Base-by-base conservation (phyloP, 2,797 vertebrate species). In the Tinamus major region DNA sequence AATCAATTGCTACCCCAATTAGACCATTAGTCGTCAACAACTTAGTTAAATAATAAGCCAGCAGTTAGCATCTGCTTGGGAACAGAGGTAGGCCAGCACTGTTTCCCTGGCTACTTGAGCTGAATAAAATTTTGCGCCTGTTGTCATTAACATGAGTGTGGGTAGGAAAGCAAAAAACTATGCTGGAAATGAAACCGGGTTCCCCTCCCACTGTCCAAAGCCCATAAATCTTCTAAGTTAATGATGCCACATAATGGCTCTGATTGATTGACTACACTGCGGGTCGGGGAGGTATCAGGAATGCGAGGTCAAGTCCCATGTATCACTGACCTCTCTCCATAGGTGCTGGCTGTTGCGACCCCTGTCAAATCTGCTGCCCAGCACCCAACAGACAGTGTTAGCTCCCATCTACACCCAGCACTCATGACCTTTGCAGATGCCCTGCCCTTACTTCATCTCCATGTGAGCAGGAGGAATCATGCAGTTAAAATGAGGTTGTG, bases 201-300 rank as follows among this genome's bases (percentile, higher is more conserved):
- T 94, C 86, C 96, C 92, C 94, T 94, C 95, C 94, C 86, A 85
- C 79, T 87, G 81, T 59, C 90, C 6, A 3, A 84, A 93, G 79
- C 51, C 81, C 91, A 94, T 94, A 95, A 96, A 95, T 95, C 93
- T 92, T 94, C 39, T 13, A 12, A 67, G 79, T 79, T 92, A 93
- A 93, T 89, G 61, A 85, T 91, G 93, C 67, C 74, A 77, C 70
- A 94, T 91, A 95, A 95, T 46, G 37, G 81, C 42, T 51, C 92
- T 93, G 92, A 83, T 5, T 87, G 77, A 79, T 4, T 87, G 77
- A 79, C 87, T 94, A 86, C 74, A 81, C 39, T 1, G 15, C 62
- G 68, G 79, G 82, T 61, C 8, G 0, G 85, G 46, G 95, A 88
- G 89, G 79, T 64, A 18, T 27, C 1, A 95, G 63, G 92, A 94